Evolutionary conservation across 2,888 invertebrate species (phyloP), one percentile per base, ranked within the genome.

Genomic region (Chouioia cunea): DNA sequence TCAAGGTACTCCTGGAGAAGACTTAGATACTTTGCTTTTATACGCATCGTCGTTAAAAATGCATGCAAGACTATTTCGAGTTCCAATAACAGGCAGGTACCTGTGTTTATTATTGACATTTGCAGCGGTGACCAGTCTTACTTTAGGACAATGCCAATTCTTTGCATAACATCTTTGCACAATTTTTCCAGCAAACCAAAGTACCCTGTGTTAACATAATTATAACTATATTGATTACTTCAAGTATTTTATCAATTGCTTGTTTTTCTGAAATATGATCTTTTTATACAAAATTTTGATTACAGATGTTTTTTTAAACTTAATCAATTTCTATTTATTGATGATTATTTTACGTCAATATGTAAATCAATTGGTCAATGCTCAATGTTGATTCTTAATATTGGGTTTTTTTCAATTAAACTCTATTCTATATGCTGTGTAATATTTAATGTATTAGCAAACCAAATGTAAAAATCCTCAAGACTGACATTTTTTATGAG

Each of bases 41-140:
- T 95, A 92, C 83, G 91, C 93, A 0, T 91, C 93, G 1, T 92
- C 93, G 53, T 86, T 95, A 62, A 90, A 90, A 78, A 90, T 95
- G 83, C 90, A 90, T 73, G 94, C 94, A 2, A 91, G 91, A 82
- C 87, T 95, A 1, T 93, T 92, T 82, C 89, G 90, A 80, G 89
- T 92, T 79, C 93, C 94, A 10, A 89, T 95, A 70, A 91, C 91
- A 22, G 91, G 91, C 3, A 89, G 90, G 76, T 91, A 91, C 79
- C 83, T 94, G 4, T 92, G 90, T 78, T 87, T 92, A 47, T 81
- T 90, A 16, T 85, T 93, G 22, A 90, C 92, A 2, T 75, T 91
- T 44, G 84, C 88, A 0, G 85, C 89, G 57, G 87, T 93, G 63
- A 81, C 88, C 20, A 85, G 93, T 46, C 88, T 94, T 64, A 91